These are phyloP conservation scores for Epinephelus fuscoguttatus DNA, from an alignment of 2,113 vertebrate species.

Conservation along the genomic window DNA sequence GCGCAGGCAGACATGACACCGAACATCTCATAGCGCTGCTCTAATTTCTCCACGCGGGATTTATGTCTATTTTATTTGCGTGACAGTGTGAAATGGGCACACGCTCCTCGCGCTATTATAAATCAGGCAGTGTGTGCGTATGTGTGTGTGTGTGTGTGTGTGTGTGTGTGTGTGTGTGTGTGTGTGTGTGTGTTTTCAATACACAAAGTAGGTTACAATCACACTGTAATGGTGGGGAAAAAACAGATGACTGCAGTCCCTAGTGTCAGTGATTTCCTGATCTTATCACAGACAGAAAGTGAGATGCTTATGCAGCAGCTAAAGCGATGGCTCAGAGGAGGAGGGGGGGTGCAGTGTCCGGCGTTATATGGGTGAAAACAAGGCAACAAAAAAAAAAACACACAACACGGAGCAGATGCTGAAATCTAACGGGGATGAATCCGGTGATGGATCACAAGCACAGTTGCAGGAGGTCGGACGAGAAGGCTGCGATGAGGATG, in stretches of 20 bases:
- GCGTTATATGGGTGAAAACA: slow-evolving; percentile 39
- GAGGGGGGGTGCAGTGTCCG: slow-evolving; percentile 31
- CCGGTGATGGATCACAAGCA: slow-evolving; percentile 7
- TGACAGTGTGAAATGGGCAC: slow-evolving; percentile 39
- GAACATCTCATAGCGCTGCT: slow-evolving; percentile 50
- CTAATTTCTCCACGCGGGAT: slow-evolving; percentile 54
- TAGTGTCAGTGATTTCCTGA: slow-evolving; percentile 34
- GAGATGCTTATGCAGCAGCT: slow-evolving; percentile 41
- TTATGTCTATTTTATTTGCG: slow-evolving; percentile 51
- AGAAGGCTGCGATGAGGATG: slow-evolving; percentile 62
- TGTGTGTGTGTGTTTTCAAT: neutral
- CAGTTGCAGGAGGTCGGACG: slow-evolving; percentile 20
- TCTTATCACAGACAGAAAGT: slow-evolving; percentile 31
- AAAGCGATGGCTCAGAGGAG: slow-evolving; percentile 8
- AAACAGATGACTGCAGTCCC: slow-evolving; percentile 53
- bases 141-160: no score
- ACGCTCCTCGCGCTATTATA: slow-evolving; percentile 3
- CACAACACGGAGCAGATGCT: slow-evolving; percentile 38
- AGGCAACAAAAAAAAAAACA: slow-evolving; percentile 36
- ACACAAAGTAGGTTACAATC: slow-evolving; percentile 65
- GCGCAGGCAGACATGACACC: slow-evolving; percentile 61
- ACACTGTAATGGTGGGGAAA: slow-evolving; percentile 33
- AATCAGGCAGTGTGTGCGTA: neutral
- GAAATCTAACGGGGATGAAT: slow-evolving; percentile 20
- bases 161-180: neutral